Evolutionary conservation across 1,140 invertebrate genomes (phyloP).

Genomic region (Plectrocnemia conspersa): DNA sequence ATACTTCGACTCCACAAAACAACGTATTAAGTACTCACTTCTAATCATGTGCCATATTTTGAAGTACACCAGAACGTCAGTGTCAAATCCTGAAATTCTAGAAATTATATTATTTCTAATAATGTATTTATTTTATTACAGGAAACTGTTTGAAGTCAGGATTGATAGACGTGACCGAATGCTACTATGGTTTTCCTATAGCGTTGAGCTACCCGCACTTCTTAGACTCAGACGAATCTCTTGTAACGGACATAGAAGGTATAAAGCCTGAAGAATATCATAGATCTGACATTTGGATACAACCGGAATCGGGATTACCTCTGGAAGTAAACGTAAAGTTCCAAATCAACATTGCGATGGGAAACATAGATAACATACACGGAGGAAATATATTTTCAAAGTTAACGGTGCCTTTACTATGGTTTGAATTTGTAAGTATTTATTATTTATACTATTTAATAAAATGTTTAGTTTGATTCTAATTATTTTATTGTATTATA

Average conservation of each 20-base stretch:
- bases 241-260: constrained; percentile 66
- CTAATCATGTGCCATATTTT: too few relatives aligned
- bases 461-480: background rate
- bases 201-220: constrained; percentile 88
- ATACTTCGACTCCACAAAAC: too few relatives aligned
- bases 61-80: too few relatives aligned
- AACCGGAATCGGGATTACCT: constrained; percentile 68
- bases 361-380: constrained; percentile 58
- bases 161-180: constrained; percentile 71
- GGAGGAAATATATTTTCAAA: constrained; percentile 60
- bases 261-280: constrained; percentile 55
- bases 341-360: constrained; percentile 79
- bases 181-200: constrained; percentile 82
- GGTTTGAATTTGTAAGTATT: constrained; percentile 79
- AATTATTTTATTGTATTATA: constrained; percentile 44
- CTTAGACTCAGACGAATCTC: constrained; percentile 62
- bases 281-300: constrained; percentile 40
- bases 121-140: constrained; percentile 34
- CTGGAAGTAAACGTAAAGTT: constrained; percentile 68
- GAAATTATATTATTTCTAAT: too few relatives aligned
- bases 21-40: too few relatives aligned
- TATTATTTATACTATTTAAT: background rate
- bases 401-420: constrained; percentile 67
- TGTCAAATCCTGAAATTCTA: too few relatives aligned
- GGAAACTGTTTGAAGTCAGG: constrained; percentile 65